Evolutionary conservation across 2,113 vertebrate species (phyloP).

Genomic region (Labeo rohita): DNA sequence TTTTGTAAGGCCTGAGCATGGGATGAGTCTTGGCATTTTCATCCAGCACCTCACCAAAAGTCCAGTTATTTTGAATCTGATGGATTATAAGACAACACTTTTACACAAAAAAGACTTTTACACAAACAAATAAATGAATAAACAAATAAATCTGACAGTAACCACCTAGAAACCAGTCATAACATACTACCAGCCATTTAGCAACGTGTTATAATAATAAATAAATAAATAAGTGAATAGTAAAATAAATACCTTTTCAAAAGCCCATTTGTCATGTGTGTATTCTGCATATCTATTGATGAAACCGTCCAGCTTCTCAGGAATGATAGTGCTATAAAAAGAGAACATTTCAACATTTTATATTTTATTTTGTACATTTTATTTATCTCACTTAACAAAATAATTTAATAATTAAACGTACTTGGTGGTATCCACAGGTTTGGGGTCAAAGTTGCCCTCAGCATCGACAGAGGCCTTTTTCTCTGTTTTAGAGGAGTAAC

Average conservation of each 20-base stretch:
- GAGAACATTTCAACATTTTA: not conserved
- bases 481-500: constrained; percentile 91
- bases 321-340: constrained; percentile 85
- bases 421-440: constrained; percentile 92
- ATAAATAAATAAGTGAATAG: not conserved
- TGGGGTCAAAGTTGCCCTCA: constrained; percentile 94
- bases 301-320: constrained; percentile 88
- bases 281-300: constrained; percentile 93
- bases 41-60: constrained; percentile 86
- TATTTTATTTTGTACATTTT: too few species aligned
- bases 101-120: not conserved
- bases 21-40: constrained; percentile 90
- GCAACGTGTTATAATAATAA: not conserved
- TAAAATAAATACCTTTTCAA: constrained; percentile 82
- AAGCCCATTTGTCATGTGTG: constrained; percentile 93
- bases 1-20: constrained; percentile 94
- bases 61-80: constrained; percentile 94
- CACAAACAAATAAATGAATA: not conserved
- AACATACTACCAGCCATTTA: not conserved
- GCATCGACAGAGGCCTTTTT: constrained; percentile 94
- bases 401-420: constrained; percentile 59
- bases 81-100: constrained; percentile 19
- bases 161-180: not conserved
- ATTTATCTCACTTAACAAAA: too few species aligned
- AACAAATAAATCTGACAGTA: not conserved